Base-by-base conservation (phyloP, 2,113 vertebrate species). In the Semnopithecus entellus region DNA sequence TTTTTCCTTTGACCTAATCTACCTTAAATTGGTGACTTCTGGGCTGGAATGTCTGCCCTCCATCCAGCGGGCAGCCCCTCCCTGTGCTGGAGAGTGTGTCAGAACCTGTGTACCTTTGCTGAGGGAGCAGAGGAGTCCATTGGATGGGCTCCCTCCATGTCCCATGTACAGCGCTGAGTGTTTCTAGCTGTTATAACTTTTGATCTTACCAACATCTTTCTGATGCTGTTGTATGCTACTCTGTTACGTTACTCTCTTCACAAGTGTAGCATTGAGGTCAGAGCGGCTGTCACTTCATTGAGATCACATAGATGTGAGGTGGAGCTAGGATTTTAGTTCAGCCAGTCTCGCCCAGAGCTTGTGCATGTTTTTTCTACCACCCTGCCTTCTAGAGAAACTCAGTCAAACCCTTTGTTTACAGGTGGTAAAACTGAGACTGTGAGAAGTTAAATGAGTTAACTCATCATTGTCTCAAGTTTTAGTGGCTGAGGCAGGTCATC, bases 101-200 rank as follows among this genome's bases (percentile, higher is more conserved):
- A 6, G 57, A 30, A 23, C 30, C 25, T 52, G 40, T 81, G 68
- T 25, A 72, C 43, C 61, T 45, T 38, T 12, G 35, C 55, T n/a
- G 12, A 59, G 38, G 61, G 66, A 73, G 13, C 52, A 64, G 66
- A 78, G 30, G 35, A 80, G 23, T 59, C 13, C 27, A 10, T 23
- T 72, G 32, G 40, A 4, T 4, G 43, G 50, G 50, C 8, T 5
- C 30, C 35, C 7, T 55, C 72, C 7, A 1, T 10, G 8, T 32
- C 30, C 55, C 6, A 6, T 1, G 17, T 76, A 17, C 11, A 48
- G 43, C 32, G n/a, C 43, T 18, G 22, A 61, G 40, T 0, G 0
- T 38, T 85, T 90, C 0, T 0, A 78, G 55, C 55, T 81, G 0
- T 30, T 12, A 32, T 0, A 22, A 35, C 38, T 43, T 66, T 11